These are phyloP conservation scores for Daphoenositta chrysoptera DNA, from an alignment of 2,113 vertebrate genomes.

Conservation along the genomic window DNA sequence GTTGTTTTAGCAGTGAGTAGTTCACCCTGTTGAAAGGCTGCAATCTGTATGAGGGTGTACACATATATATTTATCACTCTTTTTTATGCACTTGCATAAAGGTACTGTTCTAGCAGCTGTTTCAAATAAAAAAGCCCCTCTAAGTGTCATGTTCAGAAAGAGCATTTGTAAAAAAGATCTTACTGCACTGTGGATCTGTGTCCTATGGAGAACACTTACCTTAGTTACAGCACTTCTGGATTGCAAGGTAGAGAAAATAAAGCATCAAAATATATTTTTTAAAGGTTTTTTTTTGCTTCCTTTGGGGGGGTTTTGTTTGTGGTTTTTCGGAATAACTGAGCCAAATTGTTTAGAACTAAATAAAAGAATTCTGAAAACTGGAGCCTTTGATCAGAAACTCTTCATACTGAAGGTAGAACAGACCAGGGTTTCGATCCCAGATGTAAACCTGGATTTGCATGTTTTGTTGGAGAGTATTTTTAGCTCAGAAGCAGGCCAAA, in stretches of 20 bases:
- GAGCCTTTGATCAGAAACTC: neutral
- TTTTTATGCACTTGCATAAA: neutral
- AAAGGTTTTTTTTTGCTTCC: accelerated
- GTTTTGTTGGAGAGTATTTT: neutral
- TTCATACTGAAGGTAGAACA: neutral
- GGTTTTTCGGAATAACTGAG: neutral
- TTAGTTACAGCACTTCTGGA: neutral
- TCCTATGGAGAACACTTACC: neutral
- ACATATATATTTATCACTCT: neutral
- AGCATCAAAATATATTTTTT: neutral
- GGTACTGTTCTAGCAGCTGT: neutral
- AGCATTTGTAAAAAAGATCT: neutral
- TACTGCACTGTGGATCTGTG: neutral
- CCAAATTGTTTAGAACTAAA: neutral
- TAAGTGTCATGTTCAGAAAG: neutral
- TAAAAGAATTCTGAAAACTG: neutral
- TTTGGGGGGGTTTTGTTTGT: accelerated
- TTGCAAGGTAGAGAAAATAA: neutral
- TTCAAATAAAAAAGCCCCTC: neutral
- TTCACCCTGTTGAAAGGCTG: neutral
- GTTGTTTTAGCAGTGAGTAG: neutral
- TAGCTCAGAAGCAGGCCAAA: neutral
- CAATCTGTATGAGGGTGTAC: neutral
- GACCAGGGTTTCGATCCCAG: neutral
- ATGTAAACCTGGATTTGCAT: neutral